These are phyloP conservation scores for Sebastes miniatus DNA, from an alignment of 2,797 vertebrate species.

Conservation along the genomic window DNA sequence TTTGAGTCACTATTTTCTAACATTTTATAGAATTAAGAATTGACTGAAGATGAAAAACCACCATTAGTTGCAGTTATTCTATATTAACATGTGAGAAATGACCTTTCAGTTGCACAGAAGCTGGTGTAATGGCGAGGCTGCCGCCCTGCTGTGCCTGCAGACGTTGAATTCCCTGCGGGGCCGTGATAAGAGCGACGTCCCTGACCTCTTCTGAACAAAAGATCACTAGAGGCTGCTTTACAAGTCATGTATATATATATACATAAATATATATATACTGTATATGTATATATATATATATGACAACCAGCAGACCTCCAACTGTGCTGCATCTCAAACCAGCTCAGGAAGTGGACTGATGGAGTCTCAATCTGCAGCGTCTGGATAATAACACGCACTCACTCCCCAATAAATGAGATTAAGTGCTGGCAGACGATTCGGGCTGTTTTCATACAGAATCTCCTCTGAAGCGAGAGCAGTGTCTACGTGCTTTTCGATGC, in stretches of 20 bases:
- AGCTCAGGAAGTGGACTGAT: too few relatives aligned
- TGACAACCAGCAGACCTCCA: not conserved
- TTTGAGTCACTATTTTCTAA: too few relatives aligned
- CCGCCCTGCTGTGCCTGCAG: not conserved
- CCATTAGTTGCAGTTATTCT: not conserved
- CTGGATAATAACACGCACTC: conserved; percentile 2
- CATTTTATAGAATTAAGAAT: not conserved
- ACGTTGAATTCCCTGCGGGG: not conserved
- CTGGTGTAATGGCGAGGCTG: not conserved
- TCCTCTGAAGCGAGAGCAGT: too few relatives aligned
- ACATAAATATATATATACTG: too few relatives aligned
- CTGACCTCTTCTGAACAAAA: too few relatives aligned
- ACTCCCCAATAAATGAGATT: not conserved
- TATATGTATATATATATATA: too few relatives aligned
- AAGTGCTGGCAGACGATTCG: not conserved
- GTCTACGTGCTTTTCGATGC: too few relatives aligned
- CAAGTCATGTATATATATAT: too few relatives aligned
- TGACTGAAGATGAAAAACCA: not conserved
- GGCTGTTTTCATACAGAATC: too few relatives aligned
- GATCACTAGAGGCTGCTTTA: too few relatives aligned
- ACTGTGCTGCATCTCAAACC: too few relatives aligned
- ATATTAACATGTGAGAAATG: not conserved
- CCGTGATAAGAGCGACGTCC: conserved; percentile 8
- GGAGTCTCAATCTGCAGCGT: not conserved
- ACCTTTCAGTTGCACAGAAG: not conserved